phyloP scores from a whole-genome alignment of 2,113 vertebrate species.

The Chaetodon auriga region DNA sequence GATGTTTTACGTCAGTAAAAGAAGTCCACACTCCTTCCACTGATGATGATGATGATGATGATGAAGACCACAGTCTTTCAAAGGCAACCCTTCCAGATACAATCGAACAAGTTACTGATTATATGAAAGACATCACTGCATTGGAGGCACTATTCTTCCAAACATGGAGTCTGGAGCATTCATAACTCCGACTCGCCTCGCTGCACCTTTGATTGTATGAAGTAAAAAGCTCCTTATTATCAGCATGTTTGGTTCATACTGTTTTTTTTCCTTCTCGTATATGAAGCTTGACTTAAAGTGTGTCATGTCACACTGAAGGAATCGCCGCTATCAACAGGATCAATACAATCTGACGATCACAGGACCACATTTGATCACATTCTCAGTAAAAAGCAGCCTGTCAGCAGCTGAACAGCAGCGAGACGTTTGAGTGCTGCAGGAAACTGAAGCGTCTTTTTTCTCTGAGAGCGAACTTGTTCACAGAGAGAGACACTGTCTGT shows the following conservation, averaged over 20 bases:
- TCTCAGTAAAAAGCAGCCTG: neutral
- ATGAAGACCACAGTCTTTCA: neutral
- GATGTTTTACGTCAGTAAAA: neutral
- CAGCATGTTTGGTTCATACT: neutral
- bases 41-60: neutral
- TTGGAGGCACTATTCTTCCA: neutral
- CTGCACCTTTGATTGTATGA: neutral
- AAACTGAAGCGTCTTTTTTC: conserved; percentile 15
- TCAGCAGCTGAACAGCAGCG: neutral
- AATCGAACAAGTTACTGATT: neutral
- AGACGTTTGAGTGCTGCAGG: conserved; percentile 16
- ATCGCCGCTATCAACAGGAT: neutral
- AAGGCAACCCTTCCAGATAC: neutral
- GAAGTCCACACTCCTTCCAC: neutral
- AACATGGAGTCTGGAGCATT: neutral
- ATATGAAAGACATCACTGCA: neutral
- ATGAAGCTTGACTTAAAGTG: too few species aligned
- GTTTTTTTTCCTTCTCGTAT: neutral
- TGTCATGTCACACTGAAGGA: neutral
- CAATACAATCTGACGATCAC: neutral
- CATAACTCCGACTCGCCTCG: too few species aligned
- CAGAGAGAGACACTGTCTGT: conserved; percentile 12
- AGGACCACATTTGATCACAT: too few species aligned
- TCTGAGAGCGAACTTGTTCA: conserved; percentile 25
- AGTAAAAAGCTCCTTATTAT: neutral